These are phyloP conservation scores for Drosophila willistoni DNA, from an alignment of 1,140 invertebrate species.

Conservation along the genomic window DNA sequence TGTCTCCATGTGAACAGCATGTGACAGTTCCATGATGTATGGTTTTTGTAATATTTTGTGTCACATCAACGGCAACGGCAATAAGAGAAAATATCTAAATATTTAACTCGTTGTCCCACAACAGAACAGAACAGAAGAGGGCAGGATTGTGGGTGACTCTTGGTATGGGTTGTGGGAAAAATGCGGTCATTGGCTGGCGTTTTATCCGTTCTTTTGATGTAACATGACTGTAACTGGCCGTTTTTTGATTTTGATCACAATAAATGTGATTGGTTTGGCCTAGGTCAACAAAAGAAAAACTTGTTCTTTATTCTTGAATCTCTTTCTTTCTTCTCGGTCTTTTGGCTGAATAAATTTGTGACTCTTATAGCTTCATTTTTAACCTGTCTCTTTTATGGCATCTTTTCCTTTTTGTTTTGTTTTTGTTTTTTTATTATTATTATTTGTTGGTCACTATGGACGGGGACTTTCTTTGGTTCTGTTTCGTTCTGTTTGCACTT, in stretches of 20 bases:
- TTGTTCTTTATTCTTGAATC: not conserved
- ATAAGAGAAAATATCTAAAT: slow-evolving; percentile 55
- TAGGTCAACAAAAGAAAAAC: not conserved
- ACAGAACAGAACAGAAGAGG: slow-evolving; percentile 4
- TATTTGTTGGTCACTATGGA: no score
- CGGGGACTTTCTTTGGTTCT: not conserved
- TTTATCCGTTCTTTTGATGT: no score
- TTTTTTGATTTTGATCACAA: slow-evolving; percentile 4
- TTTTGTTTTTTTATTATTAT: not conserved
- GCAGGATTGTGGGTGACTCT: not conserved
- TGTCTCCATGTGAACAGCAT: slow-evolving; percentile 7
- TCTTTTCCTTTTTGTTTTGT: not conserved
- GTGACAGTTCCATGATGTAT: slow-evolving; percentile 71
- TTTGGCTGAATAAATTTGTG: not conserved
- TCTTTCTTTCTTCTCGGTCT: not conserved
- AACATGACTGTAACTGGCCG: not conserved
- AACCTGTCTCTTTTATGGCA: not conserved
- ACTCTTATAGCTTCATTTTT: not conserved
- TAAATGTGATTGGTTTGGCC: not conserved
- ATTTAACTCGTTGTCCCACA: slow-evolving; percentile 65
- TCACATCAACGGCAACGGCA: slow-evolving; percentile 67
- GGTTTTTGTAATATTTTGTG: slow-evolving; percentile 74
- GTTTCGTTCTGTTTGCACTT: slow-evolving; percentile 1
- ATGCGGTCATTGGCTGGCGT: slow-evolving; percentile 34
- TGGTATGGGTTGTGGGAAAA: not conserved